These are phyloP conservation scores for Antheraea yamamai DNA, from an alignment of 2,888 invertebrate genomes.

Conservation along the genomic window DNA sequence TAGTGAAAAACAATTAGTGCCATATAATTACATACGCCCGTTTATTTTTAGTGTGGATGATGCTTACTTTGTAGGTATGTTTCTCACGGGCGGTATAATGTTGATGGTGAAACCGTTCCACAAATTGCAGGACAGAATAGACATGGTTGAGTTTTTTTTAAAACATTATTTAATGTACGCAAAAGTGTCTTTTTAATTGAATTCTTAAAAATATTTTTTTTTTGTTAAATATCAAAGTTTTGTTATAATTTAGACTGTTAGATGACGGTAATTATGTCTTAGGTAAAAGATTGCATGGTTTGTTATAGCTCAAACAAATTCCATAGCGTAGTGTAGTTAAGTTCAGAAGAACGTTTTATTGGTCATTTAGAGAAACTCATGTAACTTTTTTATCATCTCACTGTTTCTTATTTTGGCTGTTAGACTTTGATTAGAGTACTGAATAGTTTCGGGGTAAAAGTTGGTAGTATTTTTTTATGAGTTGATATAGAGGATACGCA, in stretches of 20 bases:
- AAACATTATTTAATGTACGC: neutral
- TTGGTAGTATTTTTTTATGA: neutral
- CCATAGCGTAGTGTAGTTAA: neutral
- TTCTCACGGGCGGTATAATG: constrained; percentile 40
- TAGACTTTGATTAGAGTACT: neutral
- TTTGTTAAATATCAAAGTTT: constrained; percentile 25
- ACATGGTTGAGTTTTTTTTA: constrained; percentile 1
- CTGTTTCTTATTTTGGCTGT: constrained; percentile 34
- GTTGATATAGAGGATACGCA: neutral
- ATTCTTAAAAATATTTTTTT: neutral
- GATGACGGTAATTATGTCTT: neutral
- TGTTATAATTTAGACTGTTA: constrained; percentile 21
- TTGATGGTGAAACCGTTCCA: constrained; percentile 34
- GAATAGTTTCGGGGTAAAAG: neutral
- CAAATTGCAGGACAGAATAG: constrained; percentile 32
- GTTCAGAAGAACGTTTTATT: constrained; percentile 43
- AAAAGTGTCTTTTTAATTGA: neutral
- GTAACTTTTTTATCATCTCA: constrained; percentile 41
- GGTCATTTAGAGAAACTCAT: constrained; percentile 40
- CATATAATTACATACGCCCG: constrained; percentile 36
- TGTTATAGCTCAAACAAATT: neutral
- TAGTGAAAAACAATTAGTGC: constrained; percentile 29
- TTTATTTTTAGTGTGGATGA: constrained; percentile 31
- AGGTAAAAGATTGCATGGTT: neutral
- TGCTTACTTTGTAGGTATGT: constrained; percentile 28